Conservation (phyloP, 2,113 vertebrate species). For the Pachycephala philippinensis region DNA sequence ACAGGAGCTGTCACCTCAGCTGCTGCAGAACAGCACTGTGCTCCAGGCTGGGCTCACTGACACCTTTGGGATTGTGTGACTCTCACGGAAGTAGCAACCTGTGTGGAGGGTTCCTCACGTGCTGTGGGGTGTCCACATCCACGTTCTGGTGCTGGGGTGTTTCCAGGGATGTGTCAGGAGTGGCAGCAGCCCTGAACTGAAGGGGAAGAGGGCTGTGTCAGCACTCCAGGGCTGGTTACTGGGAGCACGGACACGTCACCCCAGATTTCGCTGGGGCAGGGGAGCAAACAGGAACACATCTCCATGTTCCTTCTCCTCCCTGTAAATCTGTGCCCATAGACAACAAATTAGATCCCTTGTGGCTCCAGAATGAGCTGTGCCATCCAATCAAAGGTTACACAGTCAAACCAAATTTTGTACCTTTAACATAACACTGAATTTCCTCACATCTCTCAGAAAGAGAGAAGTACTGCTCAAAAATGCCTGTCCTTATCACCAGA, state of each 20-base stretch:
- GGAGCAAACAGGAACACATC: neutral
- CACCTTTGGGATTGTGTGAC: neutral
- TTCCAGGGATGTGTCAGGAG: neutral
- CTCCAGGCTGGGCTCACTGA: neutral
- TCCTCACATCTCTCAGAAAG: neutral
- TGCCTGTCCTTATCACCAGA: neutral
- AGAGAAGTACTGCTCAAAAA: neutral
- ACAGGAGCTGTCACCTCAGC: accelerated
- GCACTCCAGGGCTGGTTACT: neutral
- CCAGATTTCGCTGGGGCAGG: neutral
- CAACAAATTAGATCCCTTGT: neutral
- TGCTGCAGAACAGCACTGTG: neutral
- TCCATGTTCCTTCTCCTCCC: neutral
- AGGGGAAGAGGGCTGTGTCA: neutral
- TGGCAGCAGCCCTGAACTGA: neutral
- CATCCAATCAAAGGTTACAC: neutral
- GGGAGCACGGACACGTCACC: accelerated
- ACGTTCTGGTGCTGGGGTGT: neutral
- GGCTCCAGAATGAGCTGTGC: neutral
- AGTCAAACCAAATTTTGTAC: neutral
- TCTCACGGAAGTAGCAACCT: neutral
- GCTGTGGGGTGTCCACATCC: neutral
- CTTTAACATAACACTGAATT: neutral
- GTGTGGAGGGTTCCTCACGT: neutral
- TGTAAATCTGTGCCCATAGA: neutral